These are phyloP conservation scores for Pedicia rivosa DNA, from an alignment of 2,888 invertebrate species.

Conservation along the genomic window DNA sequence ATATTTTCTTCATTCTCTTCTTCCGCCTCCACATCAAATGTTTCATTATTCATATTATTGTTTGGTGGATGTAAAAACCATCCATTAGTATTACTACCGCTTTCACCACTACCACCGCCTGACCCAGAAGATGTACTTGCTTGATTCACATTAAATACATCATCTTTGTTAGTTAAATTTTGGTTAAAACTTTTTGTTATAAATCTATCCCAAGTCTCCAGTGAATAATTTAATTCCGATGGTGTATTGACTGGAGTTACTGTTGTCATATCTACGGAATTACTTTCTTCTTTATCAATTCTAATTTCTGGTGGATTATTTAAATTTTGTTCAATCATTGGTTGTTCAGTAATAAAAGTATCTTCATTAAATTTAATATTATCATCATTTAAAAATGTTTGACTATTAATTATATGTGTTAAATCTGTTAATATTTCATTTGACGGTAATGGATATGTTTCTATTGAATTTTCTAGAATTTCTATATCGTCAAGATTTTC, in stretches of 20 bases:
- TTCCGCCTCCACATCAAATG: constrained; percentile 10
- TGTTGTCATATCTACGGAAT: constrained; percentile 15
- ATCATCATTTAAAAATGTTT: too few species aligned
- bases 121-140: neutral
- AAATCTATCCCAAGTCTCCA: constrained; percentile 14
- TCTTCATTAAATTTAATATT: constrained; percentile 8
- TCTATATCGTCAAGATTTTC: too few species aligned
- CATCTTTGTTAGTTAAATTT: constrained; percentile 1
- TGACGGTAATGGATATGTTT: too few species aligned
- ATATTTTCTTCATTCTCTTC: constrained; percentile 12
- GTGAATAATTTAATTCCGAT: constrained; percentile 14
- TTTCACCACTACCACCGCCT: neutral
- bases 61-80: constrained; percentile 15
- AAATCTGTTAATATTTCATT: too few species aligned
- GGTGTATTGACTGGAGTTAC: constrained; percentile 17
- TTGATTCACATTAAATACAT: constrained; percentile 1
- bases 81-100: constrained; percentile 6
- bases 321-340: too few species aligned
- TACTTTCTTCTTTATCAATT: constrained; percentile 13
- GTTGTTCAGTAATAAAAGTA: constrained; percentile 7
- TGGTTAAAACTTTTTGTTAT: constrained; percentile 8
- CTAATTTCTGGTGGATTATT: constrained; percentile 11
- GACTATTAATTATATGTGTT: too few species aligned
- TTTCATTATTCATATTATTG: constrained; percentile 6
- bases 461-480: too few species aligned